Evolutionary conservation across 2,113 vertebrate species (phyloP).

Genomic region (Enhydra lutris): DNA sequence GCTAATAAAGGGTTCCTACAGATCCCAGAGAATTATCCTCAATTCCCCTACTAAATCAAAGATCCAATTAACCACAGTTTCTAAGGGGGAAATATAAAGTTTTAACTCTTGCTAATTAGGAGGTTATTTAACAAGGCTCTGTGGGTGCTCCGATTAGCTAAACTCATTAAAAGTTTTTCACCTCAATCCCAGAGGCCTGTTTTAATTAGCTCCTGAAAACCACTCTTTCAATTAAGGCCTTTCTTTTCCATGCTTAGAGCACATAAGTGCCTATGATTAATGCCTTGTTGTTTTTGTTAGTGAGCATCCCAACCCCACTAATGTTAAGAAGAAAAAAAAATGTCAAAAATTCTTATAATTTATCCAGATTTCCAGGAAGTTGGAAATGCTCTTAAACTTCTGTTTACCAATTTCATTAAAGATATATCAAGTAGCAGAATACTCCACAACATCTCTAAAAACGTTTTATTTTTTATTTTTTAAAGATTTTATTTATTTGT

Average conservation of each 20-base stretch:
- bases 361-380: not conserved
- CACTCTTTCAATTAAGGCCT: not conserved
- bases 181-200: not conserved
- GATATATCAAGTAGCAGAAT: not conserved
- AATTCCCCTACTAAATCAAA: not conserved
- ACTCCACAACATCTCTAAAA: not conserved
- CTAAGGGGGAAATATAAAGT: not conserved
- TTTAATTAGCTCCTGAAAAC: not conserved
- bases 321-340: not conserved
- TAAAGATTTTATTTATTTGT: too few species aligned
- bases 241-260: not conserved
- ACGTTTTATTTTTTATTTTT: not conserved
- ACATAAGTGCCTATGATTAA: not conserved
- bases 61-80: not conserved
- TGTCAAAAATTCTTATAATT: not conserved
- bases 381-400: not conserved
- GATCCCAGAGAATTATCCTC: not conserved
- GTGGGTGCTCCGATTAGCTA: not conserved
- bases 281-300: not conserved
- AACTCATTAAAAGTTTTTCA: conserved; percentile 58
- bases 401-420: not conserved
- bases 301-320: not conserved
- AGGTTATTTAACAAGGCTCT: conserved; percentile 9
- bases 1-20: not conserved
- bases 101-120: conserved; percentile 42